Evolutionary conservation across 2,888 invertebrate species (phyloP), one percentile per base, ranked within the genome.

Genomic region (Eutolmus rufibarbis): DNA sequence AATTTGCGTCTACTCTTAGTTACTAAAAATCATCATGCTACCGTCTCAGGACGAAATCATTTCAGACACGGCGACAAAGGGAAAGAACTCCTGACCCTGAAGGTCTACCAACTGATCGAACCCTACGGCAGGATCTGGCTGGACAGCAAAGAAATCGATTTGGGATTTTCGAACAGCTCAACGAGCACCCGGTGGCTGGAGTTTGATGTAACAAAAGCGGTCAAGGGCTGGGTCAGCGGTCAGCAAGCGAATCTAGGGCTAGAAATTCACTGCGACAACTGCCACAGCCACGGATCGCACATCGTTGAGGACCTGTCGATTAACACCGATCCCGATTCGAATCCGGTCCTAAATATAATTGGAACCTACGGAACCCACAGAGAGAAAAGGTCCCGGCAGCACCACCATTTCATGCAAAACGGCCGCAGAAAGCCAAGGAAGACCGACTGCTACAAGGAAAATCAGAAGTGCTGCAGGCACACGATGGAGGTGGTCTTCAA

Each of bases 401-500:
- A 88, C 88, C 89, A 89, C 81, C 89, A 89, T 40, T 88, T 88
- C 9, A 86, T 88, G 85, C 88, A 87, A 16, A 86, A 82, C 23
- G 57, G 51, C 31, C n/a, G 37, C 23, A 51, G 93, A 89, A 92
- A 92, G 86, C 92, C 92, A 43, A 91, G 93, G 3, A 91, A 93
- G 37, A 94, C 94, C 86, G 94, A 94, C 89, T 95, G 95, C 90
- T 93, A 92, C 46, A 93, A 93, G 74, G 91, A 93, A 1, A 93
- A 93, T 89, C 94, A 94, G 89, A 92, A 93, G 84, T 96, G 96
- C 90, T 96, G 96, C 90, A 93, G 95, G 16, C 95, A 95, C 90
- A 93, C 94, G 82, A 94, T 96, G 94, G 94, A 93, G 79, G 95
- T 96, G 0, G 93, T 93, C 74, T 95, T 96, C 90, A 94, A 94